Evolutionary conservation across 2,113 vertebrate genomes (phyloP).

Genomic region (Bubo scandiacus): DNA sequence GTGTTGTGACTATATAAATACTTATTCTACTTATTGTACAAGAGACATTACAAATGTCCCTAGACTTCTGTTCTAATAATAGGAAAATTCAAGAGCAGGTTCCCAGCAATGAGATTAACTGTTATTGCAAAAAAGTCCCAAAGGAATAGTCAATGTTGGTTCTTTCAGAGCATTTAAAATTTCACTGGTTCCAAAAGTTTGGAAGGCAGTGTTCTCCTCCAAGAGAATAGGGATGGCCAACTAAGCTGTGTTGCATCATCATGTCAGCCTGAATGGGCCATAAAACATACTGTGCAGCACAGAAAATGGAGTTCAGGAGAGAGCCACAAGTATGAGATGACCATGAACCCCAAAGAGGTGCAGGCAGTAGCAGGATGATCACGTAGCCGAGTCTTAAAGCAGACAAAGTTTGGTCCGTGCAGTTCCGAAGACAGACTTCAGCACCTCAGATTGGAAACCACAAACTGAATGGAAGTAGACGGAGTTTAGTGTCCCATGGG

Average conservation of each 20-base stretch:
- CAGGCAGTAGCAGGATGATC: background rate
- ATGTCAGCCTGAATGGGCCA: background rate
- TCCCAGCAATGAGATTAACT: background rate
- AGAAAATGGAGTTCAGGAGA: background rate
- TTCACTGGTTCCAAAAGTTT: background rate
- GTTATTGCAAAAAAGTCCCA: background rate
- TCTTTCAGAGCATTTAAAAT: background rate
- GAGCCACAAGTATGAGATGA: background rate
- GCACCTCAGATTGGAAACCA: background rate
- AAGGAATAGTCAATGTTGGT: background rate
- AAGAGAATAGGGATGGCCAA: background rate
- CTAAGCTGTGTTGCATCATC: background rate
- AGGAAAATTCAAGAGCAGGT: background rate
- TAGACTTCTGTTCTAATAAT: conserved; percentile 9
- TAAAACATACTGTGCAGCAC: background rate
- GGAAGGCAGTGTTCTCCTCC: background rate
- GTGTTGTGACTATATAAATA: conserved; percentile 50
- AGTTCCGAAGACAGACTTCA: background rate
- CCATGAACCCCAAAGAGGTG: background rate
- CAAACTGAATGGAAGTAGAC: background rate
- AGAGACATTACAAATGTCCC: background rate
- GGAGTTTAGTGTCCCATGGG: background rate
- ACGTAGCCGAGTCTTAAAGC: background rate
- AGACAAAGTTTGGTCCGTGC: background rate
- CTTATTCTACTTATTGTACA: conserved; percentile 21